A percentile compares a stretch with the other conserved stretches of the same genome.
Evolutionary conservation across 2,113 vertebrate genomes (phyloP).

Genomic region (Cathartes aura): DNA sequence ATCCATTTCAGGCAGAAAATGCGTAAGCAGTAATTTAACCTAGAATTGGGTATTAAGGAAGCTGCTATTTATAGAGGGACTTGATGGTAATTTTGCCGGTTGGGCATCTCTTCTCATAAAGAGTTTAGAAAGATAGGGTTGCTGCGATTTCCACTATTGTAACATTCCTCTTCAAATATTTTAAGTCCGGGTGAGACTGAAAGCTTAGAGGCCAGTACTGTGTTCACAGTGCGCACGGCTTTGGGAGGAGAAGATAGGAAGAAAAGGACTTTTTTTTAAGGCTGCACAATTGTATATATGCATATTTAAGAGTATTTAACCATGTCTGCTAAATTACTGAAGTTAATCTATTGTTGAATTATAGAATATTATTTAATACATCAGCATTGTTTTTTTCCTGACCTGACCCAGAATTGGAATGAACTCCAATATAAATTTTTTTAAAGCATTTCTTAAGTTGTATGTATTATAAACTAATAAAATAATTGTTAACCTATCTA

Average conservation of each 20-base stretch:
- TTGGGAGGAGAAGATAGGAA: slow-evolving; percentile 13
- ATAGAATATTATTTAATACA: slow-evolving; percentile 48
- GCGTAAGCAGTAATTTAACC: neutral
- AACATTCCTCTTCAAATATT: slow-evolving; percentile 29
- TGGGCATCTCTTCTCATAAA: neutral
- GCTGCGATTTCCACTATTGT: neutral
- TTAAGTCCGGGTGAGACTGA: neutral
- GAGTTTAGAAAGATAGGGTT: neutral
- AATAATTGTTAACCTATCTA: slow-evolving; percentile 9
- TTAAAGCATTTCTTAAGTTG: slow-evolving; percentile 58
- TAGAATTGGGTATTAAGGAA: slow-evolving; percentile 30
- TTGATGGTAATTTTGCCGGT: neutral
- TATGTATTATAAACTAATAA: slow-evolving; percentile 65
- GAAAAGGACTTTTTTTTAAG: slow-evolving; percentile 1
- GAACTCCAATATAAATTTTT: slow-evolving; percentile 52
- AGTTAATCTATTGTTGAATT: slow-evolving; percentile 35
- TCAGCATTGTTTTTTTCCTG: slow-evolving; percentile 5
- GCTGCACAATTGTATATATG: slow-evolving; percentile 35
- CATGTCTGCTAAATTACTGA: slow-evolving; percentile 23
- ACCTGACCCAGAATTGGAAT: slow-evolving; percentile 58
- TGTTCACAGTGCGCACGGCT: neutral
- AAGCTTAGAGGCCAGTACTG: slow-evolving; percentile 29
- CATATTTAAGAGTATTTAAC: slow-evolving; percentile 58
- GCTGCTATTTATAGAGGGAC: slow-evolving; percentile 11
- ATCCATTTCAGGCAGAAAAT: neutral